phyloP scores from a whole-genome alignment of 2,888 invertebrate genomes.

The Mycalesis mineus region DNA sequence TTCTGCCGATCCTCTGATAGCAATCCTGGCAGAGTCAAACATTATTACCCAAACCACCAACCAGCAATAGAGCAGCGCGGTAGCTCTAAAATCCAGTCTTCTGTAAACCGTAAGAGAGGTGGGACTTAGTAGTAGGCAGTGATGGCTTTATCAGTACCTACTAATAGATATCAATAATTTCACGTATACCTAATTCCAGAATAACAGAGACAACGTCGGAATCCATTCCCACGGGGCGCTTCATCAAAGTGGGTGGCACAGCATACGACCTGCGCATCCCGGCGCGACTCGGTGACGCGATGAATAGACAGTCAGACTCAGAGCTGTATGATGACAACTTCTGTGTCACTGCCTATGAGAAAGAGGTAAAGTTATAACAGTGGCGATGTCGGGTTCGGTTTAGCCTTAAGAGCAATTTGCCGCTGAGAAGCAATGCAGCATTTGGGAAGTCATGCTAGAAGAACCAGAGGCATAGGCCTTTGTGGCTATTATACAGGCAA shows the following conservation, averaged over 20 bases:
- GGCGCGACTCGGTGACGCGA: slow-evolving; percentile 81
- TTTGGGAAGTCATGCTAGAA: too few relatives aligned
- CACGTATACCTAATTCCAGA: slow-evolving; percentile 36
- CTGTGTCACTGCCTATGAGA: slow-evolving; percentile 78
- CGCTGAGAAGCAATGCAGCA: too few relatives aligned
- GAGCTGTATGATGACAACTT: slow-evolving; percentile 90
- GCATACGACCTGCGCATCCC: slow-evolving; percentile 84
- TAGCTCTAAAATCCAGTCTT: too few relatives aligned
- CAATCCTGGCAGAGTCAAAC: neutral
- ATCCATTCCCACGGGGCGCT: slow-evolving; percentile 62
- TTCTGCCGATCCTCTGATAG: neutral
- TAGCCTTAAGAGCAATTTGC: too few relatives aligned
- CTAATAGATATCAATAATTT: too few relatives aligned
- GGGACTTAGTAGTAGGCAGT: too few relatives aligned
- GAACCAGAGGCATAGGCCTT: too few relatives aligned
- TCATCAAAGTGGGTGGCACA: slow-evolving; percentile 80
- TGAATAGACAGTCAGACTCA: slow-evolving; percentile 73
- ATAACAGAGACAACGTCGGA: slow-evolving; percentile 58
- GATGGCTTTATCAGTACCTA: too few relatives aligned
- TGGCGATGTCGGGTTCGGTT: too few relatives aligned
- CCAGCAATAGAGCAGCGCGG: too few relatives aligned
- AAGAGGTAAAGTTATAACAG: slow-evolving; percentile 28
- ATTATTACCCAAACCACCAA: neutral
- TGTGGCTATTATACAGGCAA: too few relatives aligned
- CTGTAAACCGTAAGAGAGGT: too few relatives aligned